A percentile compares a stretch with the other conserved stretches of the same genome.
phyloP scores from a whole-genome alignment of 1,140 invertebrate genomes.

The Diuraphis noxia region DNA sequence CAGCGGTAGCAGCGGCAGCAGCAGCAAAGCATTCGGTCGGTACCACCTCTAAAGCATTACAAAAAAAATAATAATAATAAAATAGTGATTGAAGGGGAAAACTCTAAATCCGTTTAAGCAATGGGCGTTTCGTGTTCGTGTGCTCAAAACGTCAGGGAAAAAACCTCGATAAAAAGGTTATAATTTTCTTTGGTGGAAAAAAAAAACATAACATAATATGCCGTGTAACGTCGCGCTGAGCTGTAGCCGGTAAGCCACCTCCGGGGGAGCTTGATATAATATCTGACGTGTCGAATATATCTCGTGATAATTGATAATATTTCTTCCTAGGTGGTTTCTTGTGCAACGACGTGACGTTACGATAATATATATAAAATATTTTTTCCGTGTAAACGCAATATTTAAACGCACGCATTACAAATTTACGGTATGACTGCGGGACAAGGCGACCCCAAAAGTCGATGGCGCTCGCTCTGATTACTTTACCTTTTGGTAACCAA shows the following conservation, averaged over 20 bases:
- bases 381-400: not conserved
- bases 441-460: not conserved
- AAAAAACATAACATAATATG: not conserved
- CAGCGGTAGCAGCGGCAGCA: not conserved
- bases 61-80: slow-evolving; percentile 20
- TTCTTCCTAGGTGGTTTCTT: not conserved
- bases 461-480: not conserved
- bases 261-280: not conserved
- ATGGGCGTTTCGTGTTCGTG: slow-evolving; percentile 31
- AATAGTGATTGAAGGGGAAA: slow-evolving; percentile 40
- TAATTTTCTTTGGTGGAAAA: not conserved
- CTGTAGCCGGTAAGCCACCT: not conserved
- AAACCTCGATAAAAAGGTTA: slow-evolving; percentile 24
- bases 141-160: not conserved
- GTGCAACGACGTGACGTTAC: not conserved
- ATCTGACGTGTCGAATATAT: slow-evolving; percentile 10
- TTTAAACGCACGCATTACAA: not conserved
- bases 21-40: not conserved
- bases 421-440: not conserved
- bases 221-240: not conserved
- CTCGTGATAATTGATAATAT: slow-evolving; percentile 36
- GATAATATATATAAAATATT: not conserved
- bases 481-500: too few relatives aligned
- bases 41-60: slow-evolving; percentile 26
- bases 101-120: slow-evolving; percentile 31